Conservation (phyloP, 1,140 invertebrate species). For the Sarcophaga bullata region DNA sequence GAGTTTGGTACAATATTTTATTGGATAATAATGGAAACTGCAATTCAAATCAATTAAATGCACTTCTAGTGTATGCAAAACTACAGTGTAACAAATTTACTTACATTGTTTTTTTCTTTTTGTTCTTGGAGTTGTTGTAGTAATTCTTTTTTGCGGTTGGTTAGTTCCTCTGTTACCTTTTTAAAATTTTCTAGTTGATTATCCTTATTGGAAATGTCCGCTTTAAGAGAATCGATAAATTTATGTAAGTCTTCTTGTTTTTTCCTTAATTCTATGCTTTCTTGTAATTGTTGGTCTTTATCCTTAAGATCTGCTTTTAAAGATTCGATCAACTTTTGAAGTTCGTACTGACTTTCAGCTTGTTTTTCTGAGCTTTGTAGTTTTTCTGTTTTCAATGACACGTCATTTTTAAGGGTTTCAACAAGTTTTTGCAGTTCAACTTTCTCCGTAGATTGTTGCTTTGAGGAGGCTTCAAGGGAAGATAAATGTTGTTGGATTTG, state of each 20-base stretch:
- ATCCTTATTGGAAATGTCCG: slow-evolving; percentile 48
- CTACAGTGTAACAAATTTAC: slow-evolving; percentile 55
- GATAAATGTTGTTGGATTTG: slow-evolving; percentile 48
- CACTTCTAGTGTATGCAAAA: not conserved
- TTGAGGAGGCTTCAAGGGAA: slow-evolving; percentile 44
- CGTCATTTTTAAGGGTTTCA: slow-evolving; percentile 42
- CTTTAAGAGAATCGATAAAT: slow-evolving; percentile 39
- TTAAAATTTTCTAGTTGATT: slow-evolving; percentile 55
- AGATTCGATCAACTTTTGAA: slow-evolving; percentile 4
- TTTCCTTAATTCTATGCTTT: slow-evolving; percentile 45
- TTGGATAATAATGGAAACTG: not conserved
- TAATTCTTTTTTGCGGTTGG: slow-evolving; percentile 55
- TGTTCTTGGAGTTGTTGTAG: slow-evolving; percentile 73
- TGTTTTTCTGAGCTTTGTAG: slow-evolving; percentile 53
- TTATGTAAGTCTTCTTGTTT: slow-evolving; percentile 46
- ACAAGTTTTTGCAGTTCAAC: slow-evolving; percentile 42
- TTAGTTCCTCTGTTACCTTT: slow-evolving; percentile 51
- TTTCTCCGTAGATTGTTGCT: slow-evolving; percentile 32
- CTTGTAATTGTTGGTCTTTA: slow-evolving; percentile 2
- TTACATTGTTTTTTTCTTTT: slow-evolving; percentile 81
- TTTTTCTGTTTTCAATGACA: slow-evolving; percentile 52
- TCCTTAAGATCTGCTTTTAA: not conserved
- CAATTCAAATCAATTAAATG: not conserved
- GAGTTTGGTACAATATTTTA: slow-evolving; percentile 6
- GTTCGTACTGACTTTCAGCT: slow-evolving; percentile 46